Base-by-base conservation (phyloP, 2,797 vertebrate genomes). In the Esox masquinongy region DNA sequence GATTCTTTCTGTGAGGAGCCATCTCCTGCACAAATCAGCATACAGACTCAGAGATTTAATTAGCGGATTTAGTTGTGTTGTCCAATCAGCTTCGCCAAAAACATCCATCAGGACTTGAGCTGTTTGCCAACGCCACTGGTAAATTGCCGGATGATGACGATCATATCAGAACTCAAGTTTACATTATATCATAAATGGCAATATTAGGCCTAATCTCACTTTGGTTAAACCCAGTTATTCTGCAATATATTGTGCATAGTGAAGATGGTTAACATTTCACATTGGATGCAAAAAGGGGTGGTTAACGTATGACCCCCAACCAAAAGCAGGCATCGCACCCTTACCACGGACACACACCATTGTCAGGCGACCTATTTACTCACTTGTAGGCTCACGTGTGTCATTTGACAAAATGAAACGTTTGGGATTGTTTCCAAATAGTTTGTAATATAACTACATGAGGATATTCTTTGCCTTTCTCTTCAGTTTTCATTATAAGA, bases 11-110 rank as follows among this genome's bases (percentile, higher is more conserved):
- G 73, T 86, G 86, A 85, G 80, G 82, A 79, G 79, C 91, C 88
- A 88, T 83, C 88, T 83, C 70, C 5, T 31, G 77, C 80, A 77
- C 86, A 87, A 88, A 89, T 91, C 88, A 85, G 82, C 79, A 81
- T 80, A 80, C 88, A 90, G 85, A 75, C 85, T 80, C 68, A 39
- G 77, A 87, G 89, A 90, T 90, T 89, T 90, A 71, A 70, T 79
- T 75, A 76, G 78, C 69, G 88, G 89, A 90, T 91, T 92, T 90
- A 90, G 82, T 78, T 26, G 71, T 17, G 73, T 76, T 76, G 74
- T 84, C 93, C 92, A 94, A 94, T 94, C 88, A 90, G 80, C 77
- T 79, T 16, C 47, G 0, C n/a, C 71, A 6, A 50, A 19, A 17
- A 26, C 17, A 63, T 49, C 43, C 49, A 61, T 59, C 50, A 68